phyloP scores from a whole-genome alignment of 2,888 invertebrate genomes.

The Dascillus cervinus region DNA sequence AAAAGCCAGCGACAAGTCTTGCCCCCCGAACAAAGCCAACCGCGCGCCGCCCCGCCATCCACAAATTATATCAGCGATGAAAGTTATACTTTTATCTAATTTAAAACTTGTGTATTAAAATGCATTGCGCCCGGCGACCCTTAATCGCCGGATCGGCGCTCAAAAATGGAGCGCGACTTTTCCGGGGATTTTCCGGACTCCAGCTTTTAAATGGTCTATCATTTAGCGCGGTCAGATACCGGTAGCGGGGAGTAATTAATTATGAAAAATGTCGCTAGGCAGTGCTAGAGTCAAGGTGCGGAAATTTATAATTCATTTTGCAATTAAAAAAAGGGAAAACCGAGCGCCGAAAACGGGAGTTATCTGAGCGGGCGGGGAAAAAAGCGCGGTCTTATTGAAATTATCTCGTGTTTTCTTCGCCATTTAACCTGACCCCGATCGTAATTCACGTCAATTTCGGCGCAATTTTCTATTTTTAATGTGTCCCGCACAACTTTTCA shows the following conservation, averaged over 20 bases:
- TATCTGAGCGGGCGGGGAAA: too few relatives aligned
- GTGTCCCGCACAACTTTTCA: conserved; percentile 19
- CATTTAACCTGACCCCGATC: conserved; percentile 40
- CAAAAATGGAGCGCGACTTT: too few relatives aligned
- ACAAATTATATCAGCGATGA: conserved; percentile 35
- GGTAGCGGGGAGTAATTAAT: conserved; percentile 28
- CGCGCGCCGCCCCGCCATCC: conserved; percentile 21
- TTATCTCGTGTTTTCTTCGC: conserved; percentile 43
- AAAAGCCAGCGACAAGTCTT: conserved; percentile 27
- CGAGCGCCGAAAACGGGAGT: conserved; percentile 15
- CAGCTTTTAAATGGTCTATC: conserved; percentile 10
- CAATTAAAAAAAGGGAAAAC: conserved; percentile 32
- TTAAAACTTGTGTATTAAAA: conserved; percentile 29
- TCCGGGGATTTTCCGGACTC: not conserved
- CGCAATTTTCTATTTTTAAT: conserved; percentile 42
- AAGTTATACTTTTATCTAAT: conserved; percentile 39
- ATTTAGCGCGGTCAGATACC: conserved; percentile 15
- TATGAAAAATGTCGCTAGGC: conserved; percentile 28
- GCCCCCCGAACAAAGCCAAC: too few relatives aligned
- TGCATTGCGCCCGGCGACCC: conserved; percentile 8
- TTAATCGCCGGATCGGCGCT: too few relatives aligned
- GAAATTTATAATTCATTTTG: conserved; percentile 33
- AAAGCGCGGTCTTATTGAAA: conserved; percentile 42
- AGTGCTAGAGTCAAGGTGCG: conserved; percentile 27
- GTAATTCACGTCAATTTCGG: too few relatives aligned